Percentiles rank a stretch among this genome's conserved stretches.
phyloP scores from a whole-genome alignment of 53 echinoderm and acorn worm genomes.

The Patiria pectinifera region DNA sequence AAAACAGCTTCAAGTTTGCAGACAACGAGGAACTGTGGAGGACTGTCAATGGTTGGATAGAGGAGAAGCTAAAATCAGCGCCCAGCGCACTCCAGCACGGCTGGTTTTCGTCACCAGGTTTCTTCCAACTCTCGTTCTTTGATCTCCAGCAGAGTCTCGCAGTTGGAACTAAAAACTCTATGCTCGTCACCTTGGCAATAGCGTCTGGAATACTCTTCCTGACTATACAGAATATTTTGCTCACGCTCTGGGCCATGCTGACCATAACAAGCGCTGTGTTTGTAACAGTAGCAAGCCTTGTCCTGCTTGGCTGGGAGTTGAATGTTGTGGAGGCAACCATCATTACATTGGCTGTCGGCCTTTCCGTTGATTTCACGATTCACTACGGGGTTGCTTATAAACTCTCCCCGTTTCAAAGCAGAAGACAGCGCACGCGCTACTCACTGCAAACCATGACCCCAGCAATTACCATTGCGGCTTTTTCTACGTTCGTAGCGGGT shows the following conservation, averaged over 20 bases:
- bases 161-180: constrained; percentile 40
- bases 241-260: constrained; percentile 61
- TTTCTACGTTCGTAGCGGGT: constrained; percentile 62
- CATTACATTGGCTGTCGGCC: constrained; percentile 54
- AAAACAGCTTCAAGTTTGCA: not conserved
- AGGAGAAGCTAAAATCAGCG: constrained; percentile 57
- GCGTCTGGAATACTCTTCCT: constrained; percentile 41
- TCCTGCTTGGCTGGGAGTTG: constrained; percentile 71
- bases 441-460: constrained; percentile 49
- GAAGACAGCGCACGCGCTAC: constrained; percentile 3
- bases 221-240: constrained; percentile 53
- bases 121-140: constrained; percentile 40
- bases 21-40: constrained; percentile 58
- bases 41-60: constrained; percentile 62
- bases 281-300: constrained; percentile 57
- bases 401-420: constrained; percentile 6
- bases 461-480: constrained; percentile 60
- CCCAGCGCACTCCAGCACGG: constrained; percentile 51
- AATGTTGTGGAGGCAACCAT: constrained; percentile 65
- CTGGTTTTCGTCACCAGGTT: constrained; percentile 18
- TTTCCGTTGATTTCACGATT: constrained; percentile 68
- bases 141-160: constrained; percentile 67
- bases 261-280: constrained; percentile 64
- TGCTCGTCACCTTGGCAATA: constrained; percentile 51
- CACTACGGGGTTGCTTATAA: constrained; percentile 66